These are phyloP conservation scores for Cephus cinctus DNA, from an alignment of 1,140 invertebrate genomes.

Conservation along the genomic window DNA sequence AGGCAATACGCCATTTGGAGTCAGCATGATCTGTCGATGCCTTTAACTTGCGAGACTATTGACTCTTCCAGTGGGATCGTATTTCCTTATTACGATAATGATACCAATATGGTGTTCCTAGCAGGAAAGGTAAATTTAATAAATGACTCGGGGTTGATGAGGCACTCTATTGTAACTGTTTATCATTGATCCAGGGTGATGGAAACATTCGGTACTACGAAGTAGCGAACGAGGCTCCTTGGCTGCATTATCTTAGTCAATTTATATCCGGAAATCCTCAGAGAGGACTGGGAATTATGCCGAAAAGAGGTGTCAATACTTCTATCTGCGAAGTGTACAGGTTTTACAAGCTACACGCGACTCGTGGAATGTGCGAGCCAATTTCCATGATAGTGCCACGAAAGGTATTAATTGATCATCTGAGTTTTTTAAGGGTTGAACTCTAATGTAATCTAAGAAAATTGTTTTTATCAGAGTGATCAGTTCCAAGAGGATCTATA, in stretches of 20 bases:
- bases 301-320: conserved; percentile 87
- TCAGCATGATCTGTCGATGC: conserved; percentile 72
- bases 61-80: conserved; percentile 91
- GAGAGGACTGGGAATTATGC: conserved; percentile 88
- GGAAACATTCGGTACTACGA: conserved; percentile 95
- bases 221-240: conserved; percentile 80
- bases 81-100: conserved; percentile 90
- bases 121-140: conserved; percentile 69
- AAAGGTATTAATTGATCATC: conserved; percentile 58
- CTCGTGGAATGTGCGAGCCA: conserved; percentile 82
- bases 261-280: conserved; percentile 89
- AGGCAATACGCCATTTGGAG: conserved; percentile 88
- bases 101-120: conserved; percentile 84
- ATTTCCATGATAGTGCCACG: conserved; percentile 93
- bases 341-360: conserved; percentile 91
- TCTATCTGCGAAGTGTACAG: conserved; percentile 82
- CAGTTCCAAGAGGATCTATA: conserved; percentile 88
- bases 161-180: background rate
- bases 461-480: conserved; percentile 60
- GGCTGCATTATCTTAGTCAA: conserved; percentile 86
- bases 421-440: background rate
- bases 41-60: conserved; percentile 79
- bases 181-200: conserved; percentile 67
- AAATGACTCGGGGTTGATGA: background rate
- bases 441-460: too few relatives aligned